Evolutionary conservation across 2,888 invertebrate species (phyloP).

Genomic region (Caenorhabditis plicata): DNA sequence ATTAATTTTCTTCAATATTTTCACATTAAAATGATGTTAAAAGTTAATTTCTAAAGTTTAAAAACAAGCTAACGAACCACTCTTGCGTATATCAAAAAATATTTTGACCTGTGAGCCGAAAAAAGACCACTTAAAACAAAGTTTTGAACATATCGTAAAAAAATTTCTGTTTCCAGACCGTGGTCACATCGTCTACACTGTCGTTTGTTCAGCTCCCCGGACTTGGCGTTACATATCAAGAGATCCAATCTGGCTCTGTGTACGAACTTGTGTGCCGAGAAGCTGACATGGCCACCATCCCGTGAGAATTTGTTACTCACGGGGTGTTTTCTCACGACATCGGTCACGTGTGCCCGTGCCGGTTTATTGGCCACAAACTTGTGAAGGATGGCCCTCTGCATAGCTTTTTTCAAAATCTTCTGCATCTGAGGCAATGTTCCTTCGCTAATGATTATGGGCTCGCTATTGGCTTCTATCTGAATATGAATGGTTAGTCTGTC

Average conservation of each 20-base stretch:
- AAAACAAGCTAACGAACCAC: too few relatives aligned
- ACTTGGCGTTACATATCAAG: slow-evolving; percentile 1
- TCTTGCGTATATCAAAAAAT: too few relatives aligned
- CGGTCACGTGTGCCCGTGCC: not conserved
- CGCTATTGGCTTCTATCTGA: not conserved
- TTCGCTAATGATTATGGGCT: not conserved
- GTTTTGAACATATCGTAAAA: too few relatives aligned
- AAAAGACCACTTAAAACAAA: too few relatives aligned
- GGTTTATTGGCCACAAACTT: not conserved
- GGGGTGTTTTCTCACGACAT: not conserved
- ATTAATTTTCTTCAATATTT: too few relatives aligned
- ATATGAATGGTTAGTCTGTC: slow-evolving; percentile 1
- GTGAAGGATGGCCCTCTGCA: not conserved
- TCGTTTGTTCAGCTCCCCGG: not conserved
- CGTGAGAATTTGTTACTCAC: not conserved
- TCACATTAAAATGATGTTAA: too few relatives aligned
- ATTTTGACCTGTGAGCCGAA: too few relatives aligned
- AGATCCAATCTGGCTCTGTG: slow-evolving; percentile 4
- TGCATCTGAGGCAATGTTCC: not conserved
- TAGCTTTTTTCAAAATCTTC: not conserved
- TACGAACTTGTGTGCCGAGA: slow-evolving; percentile 3
- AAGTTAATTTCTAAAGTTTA: too few relatives aligned
- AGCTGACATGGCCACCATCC: not conserved
- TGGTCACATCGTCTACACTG: not conserved
- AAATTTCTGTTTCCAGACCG: not conserved